Evolutionary conservation across 2,113 vertebrate genomes (phyloP), one percentile per base, ranked within the genome.

Genomic region (Anhinga anhinga): DNA sequence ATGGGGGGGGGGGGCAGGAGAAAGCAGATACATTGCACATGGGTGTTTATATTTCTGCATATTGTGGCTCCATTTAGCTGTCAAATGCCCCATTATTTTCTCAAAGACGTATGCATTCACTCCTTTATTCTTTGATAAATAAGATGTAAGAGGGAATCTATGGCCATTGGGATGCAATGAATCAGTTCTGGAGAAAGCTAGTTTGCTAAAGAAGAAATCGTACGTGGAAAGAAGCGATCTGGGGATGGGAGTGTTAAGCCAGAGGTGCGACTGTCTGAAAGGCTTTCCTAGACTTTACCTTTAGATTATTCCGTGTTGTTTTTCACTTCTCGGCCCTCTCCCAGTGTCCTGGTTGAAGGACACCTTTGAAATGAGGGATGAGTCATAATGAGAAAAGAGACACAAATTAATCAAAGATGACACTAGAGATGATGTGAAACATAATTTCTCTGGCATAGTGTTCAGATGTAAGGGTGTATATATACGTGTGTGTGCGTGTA

Each of bases 331-430:
- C 65, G 9, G n/a, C 61, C 52, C 13, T 93, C 49, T 82, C 77
- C 80, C 65, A 10, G 6, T 63, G 74, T 81, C 92, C 96, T 55
- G 25, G 25, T 62, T 93, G 95, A 97, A 98, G 96, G 98, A 96
- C 95, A 88, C 69, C 88, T 97, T 88, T 93, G 93, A 96, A 93
- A 96, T 87, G 89, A 96, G 53, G 70, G 82, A 93, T 89, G 96
- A 97, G 93, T 92, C 3, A 32, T 95, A 97, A 97, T 90, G 90
- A 97, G 93, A 59, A 88, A 34, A 94, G 90, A 95, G 90, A 91
- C 0, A 4, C 72, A 96, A 93, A 97, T 97, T 97, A 97, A 98
- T 98, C 94, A 97, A 93, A 97, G 89, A 79, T 87, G 98, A 97
- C 95, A 97, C 56, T 19, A 72, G 81, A 95, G 90, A 77, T 88